Evolutionary conservation across 2,113 vertebrate species (phyloP).

Genomic region (Megaleporinus macrocephalus): DNA sequence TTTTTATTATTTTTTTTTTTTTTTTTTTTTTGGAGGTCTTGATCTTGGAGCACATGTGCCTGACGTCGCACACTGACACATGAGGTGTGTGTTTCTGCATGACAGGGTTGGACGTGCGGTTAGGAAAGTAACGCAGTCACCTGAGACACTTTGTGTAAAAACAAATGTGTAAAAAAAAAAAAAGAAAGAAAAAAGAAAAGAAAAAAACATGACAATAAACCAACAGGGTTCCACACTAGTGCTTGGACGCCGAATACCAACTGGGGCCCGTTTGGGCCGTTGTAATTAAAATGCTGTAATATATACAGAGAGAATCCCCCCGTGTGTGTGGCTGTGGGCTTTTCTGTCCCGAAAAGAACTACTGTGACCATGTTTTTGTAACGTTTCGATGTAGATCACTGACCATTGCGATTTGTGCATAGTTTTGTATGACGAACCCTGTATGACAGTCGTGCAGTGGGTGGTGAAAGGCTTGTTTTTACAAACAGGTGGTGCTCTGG

Average conservation of each 20-base stretch:
- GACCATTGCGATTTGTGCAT: slow-evolving; percentile 42
- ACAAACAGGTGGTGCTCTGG: background rate
- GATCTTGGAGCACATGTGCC: slow-evolving; percentile 32
- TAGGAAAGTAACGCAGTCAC: background rate
- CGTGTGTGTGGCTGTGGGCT: slow-evolving; percentile 25
- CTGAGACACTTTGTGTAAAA: background rate
- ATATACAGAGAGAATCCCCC: slow-evolving; percentile 41
- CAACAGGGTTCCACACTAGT: background rate
- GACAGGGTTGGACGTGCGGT: background rate
- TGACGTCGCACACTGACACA: background rate
- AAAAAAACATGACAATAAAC: too few relatives aligned
- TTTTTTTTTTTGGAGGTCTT: background rate
- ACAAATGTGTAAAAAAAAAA: background rate
- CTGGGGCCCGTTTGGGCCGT: background rate
- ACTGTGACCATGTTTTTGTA: slow-evolving; percentile 53
- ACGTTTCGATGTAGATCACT: slow-evolving; percentile 50
- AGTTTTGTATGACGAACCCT: slow-evolving; percentile 36
- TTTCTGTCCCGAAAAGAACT: slow-evolving; percentile 44
- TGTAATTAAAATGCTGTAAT: slow-evolving; percentile 40
- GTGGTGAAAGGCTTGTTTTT: slow-evolving; percentile 21
- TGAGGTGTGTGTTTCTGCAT: background rate
- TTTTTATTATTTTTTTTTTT: too few relatives aligned
- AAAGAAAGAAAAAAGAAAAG: background rate
- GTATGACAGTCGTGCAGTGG: slow-evolving; percentile 32
- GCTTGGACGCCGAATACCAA: background rate